Evolutionary conservation across 1,140 invertebrate genomes (phyloP).

Genomic region (Calephelis nemesis): DNA sequence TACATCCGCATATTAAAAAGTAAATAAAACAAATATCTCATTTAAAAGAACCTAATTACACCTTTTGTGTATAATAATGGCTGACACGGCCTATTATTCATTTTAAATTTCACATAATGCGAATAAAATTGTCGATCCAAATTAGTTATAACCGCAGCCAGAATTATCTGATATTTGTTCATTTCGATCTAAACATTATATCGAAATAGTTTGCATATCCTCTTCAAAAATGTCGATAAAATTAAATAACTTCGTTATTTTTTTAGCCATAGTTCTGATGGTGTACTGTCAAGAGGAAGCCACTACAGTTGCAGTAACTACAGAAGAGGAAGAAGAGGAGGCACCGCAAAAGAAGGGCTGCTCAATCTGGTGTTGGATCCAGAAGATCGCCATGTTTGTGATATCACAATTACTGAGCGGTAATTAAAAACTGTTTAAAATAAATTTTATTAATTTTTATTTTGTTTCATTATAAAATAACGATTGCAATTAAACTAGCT

Average conservation of each 20-base stretch:
- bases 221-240: slow-evolving; percentile 30
- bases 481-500: background rate
- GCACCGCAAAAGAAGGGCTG: slow-evolving; percentile 61
- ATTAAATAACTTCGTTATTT: slow-evolving; percentile 35
- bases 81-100: background rate
- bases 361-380: slow-evolving; percentile 78
- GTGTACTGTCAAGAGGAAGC: slow-evolving; percentile 51
- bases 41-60: background rate
- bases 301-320: slow-evolving; percentile 41
- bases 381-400: slow-evolving; percentile 75
- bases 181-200: slow-evolving; percentile 5
- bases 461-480: background rate
- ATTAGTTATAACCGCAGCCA: background rate
- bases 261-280: slow-evolving; percentile 39
- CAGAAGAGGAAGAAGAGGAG: slow-evolving; percentile 63
- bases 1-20: no score
- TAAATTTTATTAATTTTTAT: background rate
- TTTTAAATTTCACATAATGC: slow-evolving; percentile 21
- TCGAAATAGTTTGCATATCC: background rate
- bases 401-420: slow-evolving; percentile 67
- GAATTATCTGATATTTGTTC: background rate
- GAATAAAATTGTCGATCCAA: slow-evolving; percentile 28
- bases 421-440: slow-evolving; percentile 29
- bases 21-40: no score
- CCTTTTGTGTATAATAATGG: background rate